Evolutionary conservation across 2,888 invertebrate genomes (phyloP), one percentile per base, ranked within the genome.

Genomic region (Pandemis cinnamomeana): DNA sequence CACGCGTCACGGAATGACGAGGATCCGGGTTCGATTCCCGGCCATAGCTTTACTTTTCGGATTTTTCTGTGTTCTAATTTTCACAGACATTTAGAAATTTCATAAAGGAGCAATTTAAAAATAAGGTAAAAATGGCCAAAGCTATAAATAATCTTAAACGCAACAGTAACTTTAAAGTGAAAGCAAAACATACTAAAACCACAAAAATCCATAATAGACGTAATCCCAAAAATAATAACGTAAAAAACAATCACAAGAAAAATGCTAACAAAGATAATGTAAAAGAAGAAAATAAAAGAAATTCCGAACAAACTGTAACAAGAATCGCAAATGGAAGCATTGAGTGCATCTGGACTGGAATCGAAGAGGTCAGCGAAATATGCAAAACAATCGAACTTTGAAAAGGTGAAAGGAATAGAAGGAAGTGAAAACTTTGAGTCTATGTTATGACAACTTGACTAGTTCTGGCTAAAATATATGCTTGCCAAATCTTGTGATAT

Each of bases 331-430:
- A 58, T 58, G 27, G 11, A 58, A 27, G 58, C 27, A 11, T 55
- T 55, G 51, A 53, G 51, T 53, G 7, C 51, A 55, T 55, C 55
- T 58, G 58, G 27, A 58, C 27, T 58, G 58, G 10, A 58, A 58
- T 27, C 20, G 27, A 58, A 27, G 20, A 27, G 58, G 58, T 58
- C 58, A 27, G 27, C 27, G 15, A 55, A 55, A 55, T 5, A 51
- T 7, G 55, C 55, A 55, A 55, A 55, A 15, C 55, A 20, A 55
- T 55, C 55, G 20, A 15, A 48, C 1, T 15, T 4, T 55, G 13
- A 20, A 20, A 55, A 55, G 20, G 20, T 55, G 20, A 55, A 55
- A 15, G 20, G 7, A n/a, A 53, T 7, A 8, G 15, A 55, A 20
- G 2, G 8, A 55, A 20, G 20, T 55, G 20, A 53, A n/a, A 55